phyloP scores from a whole-genome alignment of 2,797 vertebrate genomes.

The Pseudopleuronectes americanus region DNA sequence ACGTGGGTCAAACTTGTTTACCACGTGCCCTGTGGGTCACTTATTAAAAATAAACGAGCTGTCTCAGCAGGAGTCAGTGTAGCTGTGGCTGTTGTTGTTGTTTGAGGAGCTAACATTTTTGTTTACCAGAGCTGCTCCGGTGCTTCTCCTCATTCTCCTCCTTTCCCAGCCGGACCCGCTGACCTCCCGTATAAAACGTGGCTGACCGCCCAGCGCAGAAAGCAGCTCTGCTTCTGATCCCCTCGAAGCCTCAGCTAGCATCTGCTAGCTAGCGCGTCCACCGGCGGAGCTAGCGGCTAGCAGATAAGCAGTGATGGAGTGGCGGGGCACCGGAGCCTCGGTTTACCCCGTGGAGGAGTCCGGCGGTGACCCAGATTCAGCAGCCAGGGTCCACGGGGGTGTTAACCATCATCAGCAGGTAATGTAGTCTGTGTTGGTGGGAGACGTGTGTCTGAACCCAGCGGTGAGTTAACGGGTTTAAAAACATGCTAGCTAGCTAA shows the following conservation, averaged over 20 bases:
- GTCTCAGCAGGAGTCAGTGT: neutral
- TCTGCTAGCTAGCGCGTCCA: conserved; percentile 44
- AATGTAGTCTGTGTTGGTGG: neutral
- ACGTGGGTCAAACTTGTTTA: conserved; percentile 53
- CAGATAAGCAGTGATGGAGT: conserved; percentile 77
- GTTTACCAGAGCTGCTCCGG: neutral
- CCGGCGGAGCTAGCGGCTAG: conserved; percentile 44
- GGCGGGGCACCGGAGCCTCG: conserved; percentile 69
- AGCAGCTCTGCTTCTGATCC: conserved; percentile 4
- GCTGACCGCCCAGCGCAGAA: neutral
- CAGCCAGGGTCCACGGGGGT: neutral
- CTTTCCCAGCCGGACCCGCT: neutral
- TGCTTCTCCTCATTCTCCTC: too few relatives aligned
- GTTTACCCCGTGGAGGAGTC: conserved; percentile 39
- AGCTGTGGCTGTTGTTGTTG: conserved; percentile 19
- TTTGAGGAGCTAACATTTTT: conserved; percentile 10
- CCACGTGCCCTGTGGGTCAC: conserved; percentile 50
- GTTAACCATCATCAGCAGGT: conserved; percentile 63
- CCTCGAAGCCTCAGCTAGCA: conserved; percentile 40
- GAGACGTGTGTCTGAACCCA: neutral
- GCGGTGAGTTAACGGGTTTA: neutral
- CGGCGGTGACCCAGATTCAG: conserved; percentile 15
- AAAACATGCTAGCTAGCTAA: conserved; percentile 45
- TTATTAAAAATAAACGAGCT: conserved; percentile 15
- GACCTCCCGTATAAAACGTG: neutral